Conservation (phyloP, 2,797 vertebrate species). For the Fundulus diaphanus region DNA sequence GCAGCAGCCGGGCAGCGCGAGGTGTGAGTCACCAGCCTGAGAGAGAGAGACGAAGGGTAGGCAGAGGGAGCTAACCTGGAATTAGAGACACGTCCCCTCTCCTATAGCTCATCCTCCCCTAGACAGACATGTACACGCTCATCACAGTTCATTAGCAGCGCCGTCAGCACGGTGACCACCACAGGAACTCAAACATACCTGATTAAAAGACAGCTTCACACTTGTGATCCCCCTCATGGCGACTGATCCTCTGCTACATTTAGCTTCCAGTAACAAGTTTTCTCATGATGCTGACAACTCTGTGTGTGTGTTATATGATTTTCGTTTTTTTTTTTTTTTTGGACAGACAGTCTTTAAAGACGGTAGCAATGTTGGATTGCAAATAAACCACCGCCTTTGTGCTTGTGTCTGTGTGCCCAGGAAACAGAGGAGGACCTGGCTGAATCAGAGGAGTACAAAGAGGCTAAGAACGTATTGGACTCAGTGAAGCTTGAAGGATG, state of each 20-base stretch:
- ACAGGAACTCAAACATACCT: slow-evolving; percentile 45
- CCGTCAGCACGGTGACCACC: slow-evolving; percentile 56
- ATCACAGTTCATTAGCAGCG: slow-evolving; percentile 64
- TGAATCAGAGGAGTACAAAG: slow-evolving; percentile 91
- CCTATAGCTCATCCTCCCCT: slow-evolving; percentile 23
- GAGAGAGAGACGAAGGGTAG: slow-evolving; percentile 18
- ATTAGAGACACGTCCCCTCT: slow-evolving; percentile 39
- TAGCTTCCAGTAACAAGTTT: slow-evolving; percentile 8
- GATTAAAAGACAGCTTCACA: slow-evolving; percentile 44
- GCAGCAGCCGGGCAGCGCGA: slow-evolving; percentile 45
- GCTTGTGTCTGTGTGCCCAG: slow-evolving; percentile 77
- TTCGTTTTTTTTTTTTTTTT: too few species aligned
- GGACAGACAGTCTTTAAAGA: too few species aligned
- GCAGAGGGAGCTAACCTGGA: slow-evolving; percentile 50
- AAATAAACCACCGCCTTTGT: slow-evolving; percentile 24
- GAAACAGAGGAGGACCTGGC: slow-evolving; percentile 91
- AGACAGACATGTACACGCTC: slow-evolving; percentile 43
- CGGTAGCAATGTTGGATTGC: not conserved
- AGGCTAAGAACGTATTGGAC: slow-evolving; percentile 87
- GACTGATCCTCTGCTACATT: slow-evolving; percentile 6
- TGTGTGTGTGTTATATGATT: not conserved
- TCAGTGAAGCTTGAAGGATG: slow-evolving; percentile 93
- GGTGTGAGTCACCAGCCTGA: slow-evolving; percentile 36
- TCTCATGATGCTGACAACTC: not conserved
- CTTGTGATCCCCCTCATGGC: slow-evolving; percentile 8